Base-by-base conservation (phyloP, 2,888 invertebrate species). In the Cheilosia grossa region DNA sequence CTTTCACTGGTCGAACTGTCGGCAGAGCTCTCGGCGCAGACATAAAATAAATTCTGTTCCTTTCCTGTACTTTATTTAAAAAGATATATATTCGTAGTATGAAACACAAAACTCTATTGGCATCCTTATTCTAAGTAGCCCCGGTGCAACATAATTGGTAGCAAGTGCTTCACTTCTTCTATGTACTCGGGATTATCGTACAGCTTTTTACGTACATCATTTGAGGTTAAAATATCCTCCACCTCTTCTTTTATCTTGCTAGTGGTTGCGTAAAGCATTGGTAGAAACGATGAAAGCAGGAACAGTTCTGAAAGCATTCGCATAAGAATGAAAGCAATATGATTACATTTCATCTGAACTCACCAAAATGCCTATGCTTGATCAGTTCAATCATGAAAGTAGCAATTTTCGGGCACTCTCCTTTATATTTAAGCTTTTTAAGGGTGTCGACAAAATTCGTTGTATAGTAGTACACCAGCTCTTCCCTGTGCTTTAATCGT, bases 251-350 rank as follows among this genome's bases (percentile, higher is more conserved):
- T 42, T 13, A 10, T 1, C 1, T n/a, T 75, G 1, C 64, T 40
- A 7, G 19, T 42, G 3, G 87, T 0, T 13, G 72, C 79, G 80
- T 81, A 56, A 53, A 75, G 70, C 7, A 89, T 1, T 4, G 89
- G 88, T 33, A 88, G 15, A 19, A 89, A 88, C 0, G 88, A 81
- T 9, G 78, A 44, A 0, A 90, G 7, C 17, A 89, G n/a, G 47
- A 88, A 88, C 7, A 88, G 61, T 17, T 88, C 89, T 90, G n/a
- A 17, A 33, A 44, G 64, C 17, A 64, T 49, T 9, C 7, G 10
- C 21, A 40, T 3, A 4, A 0, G 6, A 7, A 17, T n/a, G 44
- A 30, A 0, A 44, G 2, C 4, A 30, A 17, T 17, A 40, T 4
- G 27, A 30, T 13, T 5, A 9, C 10, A n/a, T 42, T 19, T 30